phyloP scores from a whole-genome alignment of 2,888 invertebrate species.

The Chouioia cunea region DNA sequence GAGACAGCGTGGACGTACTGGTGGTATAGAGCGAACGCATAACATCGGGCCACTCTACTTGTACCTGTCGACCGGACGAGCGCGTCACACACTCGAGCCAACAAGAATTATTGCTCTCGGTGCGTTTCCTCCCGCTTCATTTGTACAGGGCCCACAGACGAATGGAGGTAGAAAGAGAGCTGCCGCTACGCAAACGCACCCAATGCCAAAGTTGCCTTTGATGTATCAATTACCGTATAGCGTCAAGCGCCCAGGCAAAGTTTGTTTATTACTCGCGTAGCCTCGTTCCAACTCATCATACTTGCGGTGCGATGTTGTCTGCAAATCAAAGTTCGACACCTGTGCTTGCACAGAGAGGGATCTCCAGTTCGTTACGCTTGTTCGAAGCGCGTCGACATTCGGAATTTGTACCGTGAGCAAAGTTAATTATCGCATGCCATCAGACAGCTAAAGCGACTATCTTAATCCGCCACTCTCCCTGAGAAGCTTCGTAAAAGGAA shows the following conservation, averaged over 20 bases:
- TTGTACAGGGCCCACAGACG: slow-evolving; percentile 29
- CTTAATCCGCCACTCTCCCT: no score
- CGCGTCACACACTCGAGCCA: background rate
- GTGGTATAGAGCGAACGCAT: no score
- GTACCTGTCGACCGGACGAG: slow-evolving; percentile 19
- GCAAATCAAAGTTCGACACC: slow-evolving; percentile 36
- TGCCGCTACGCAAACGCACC: background rate
- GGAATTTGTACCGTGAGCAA: no score
- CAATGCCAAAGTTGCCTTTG: slow-evolving; percentile 24
- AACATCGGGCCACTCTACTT: slow-evolving; percentile 17
- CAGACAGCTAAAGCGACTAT: no score
- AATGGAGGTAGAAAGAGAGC: background rate
- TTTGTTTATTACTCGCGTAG: slow-evolving; percentile 32
- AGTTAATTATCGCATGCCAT: no score
- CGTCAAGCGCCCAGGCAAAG: slow-evolving; percentile 26
- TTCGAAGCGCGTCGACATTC: no score
- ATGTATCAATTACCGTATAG: slow-evolving; percentile 44
- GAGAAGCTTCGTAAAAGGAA: no score
- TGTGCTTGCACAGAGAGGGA: no score
- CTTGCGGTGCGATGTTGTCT: no score
- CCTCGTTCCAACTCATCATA: background rate
- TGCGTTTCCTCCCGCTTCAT: slow-evolving; percentile 27
- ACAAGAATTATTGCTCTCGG: slow-evolving; percentile 33
- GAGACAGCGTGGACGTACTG: no score
- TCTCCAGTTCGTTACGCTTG: no score